Evolutionary conservation across 2,113 vertebrate species (phyloP).

Genomic region (Barbus barbus): DNA sequence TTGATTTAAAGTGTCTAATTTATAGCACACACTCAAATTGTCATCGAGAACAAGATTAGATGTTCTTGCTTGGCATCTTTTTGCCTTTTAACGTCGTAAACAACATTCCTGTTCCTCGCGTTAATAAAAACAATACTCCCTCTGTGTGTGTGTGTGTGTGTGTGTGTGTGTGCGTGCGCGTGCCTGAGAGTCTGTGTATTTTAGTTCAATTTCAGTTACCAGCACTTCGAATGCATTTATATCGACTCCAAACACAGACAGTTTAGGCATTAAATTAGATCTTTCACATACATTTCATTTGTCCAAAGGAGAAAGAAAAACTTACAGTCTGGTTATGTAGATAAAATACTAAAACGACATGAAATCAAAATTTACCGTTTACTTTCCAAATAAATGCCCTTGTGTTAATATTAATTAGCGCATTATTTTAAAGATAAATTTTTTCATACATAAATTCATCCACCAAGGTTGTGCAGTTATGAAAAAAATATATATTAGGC

Average conservation of each 20-base stretch:
- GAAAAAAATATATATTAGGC: too few relatives aligned
- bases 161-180: too few relatives aligned
- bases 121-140: constrained; percentile 49
- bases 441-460: too few relatives aligned
- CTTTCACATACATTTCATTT: not conserved
- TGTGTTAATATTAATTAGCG: not conserved
- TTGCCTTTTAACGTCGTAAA: constrained; percentile 36
- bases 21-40: not conserved
- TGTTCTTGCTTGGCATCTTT: constrained; percentile 22
- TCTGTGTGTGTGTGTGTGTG: not conserved
- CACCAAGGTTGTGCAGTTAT: not conserved
- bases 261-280: not conserved
- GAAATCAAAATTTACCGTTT: not conserved
- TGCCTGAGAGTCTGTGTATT: not conserved
- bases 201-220: not conserved
- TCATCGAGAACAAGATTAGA: constrained; percentile 7
- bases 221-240: constrained; percentile 11
- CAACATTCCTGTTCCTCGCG: constrained; percentile 48
- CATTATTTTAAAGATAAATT: not conserved
- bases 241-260: not conserved
- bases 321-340: not conserved
- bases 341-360: too few relatives aligned
- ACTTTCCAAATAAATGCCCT: not conserved
- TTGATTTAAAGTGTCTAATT: constrained; percentile 12
- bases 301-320: not conserved